Evolutionary conservation across 1,140 invertebrate genomes (phyloP).

Genomic region (Drosophila pandora): DNA sequence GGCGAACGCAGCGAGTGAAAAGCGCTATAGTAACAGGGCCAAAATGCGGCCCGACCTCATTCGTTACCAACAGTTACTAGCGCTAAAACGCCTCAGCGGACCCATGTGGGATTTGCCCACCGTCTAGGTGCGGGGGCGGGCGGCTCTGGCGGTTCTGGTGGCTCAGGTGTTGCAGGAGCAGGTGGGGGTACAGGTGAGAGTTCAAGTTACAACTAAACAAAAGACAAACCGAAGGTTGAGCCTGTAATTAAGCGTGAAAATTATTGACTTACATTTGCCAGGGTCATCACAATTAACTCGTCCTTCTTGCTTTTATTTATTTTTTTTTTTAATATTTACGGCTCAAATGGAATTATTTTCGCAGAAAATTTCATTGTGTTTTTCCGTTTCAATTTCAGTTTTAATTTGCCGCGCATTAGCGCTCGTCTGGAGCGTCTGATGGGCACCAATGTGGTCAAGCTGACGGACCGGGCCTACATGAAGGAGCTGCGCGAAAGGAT

Average conservation of each 20-base stretch:
- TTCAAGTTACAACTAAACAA: background rate
- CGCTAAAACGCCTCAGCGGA: constrained; percentile 64
- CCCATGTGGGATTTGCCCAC: constrained; percentile 41
- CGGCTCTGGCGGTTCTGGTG: background rate
- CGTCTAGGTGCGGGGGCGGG: constrained; percentile 8
- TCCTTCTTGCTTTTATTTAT: constrained; percentile 16
- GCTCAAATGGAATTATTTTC: background rate
- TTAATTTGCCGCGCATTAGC: constrained; percentile 85
- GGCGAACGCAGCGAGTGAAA: constrained; percentile 45
- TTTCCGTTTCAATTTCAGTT: constrained; percentile 77
- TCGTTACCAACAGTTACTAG: constrained; percentile 79
- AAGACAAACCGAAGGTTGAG: constrained; percentile 5
- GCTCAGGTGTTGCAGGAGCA: constrained; percentile 7
- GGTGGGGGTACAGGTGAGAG: constrained; percentile 11
- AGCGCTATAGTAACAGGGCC: constrained; percentile 44
- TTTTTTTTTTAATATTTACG: constrained; percentile 3
- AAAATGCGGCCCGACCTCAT: constrained; percentile 65
- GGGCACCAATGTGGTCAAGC: constrained; percentile 86
- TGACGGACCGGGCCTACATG: constrained; percentile 88
- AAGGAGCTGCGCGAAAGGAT: constrained; percentile 85
- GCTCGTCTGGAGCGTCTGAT: constrained; percentile 86
- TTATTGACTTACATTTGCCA: constrained; percentile 39
- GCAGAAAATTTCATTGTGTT: constrained; percentile 5
- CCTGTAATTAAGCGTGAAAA: constrained; percentile 48
- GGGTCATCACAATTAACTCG: constrained; percentile 43